Conservation (phyloP, 1,140 invertebrate genomes). For the Zophobas morio region DNA sequence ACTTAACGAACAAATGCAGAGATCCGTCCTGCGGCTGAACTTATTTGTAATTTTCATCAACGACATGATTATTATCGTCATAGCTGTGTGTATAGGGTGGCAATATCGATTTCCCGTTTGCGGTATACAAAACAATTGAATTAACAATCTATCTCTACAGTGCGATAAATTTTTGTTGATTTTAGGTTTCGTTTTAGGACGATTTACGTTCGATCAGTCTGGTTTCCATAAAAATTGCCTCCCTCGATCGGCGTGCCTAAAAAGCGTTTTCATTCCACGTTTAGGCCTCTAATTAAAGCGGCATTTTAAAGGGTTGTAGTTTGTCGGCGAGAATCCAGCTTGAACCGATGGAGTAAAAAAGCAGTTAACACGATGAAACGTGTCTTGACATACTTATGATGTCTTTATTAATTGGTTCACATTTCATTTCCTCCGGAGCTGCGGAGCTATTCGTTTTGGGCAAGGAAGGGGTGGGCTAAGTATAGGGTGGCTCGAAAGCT, state of each 20-base stretch:
- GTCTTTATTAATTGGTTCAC: slow-evolving; percentile 51
- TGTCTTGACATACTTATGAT: slow-evolving; percentile 46
- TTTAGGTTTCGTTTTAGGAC: slow-evolving; percentile 21
- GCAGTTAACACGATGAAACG: slow-evolving; percentile 31
- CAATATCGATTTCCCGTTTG: not conserved
- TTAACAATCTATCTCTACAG: slow-evolving; percentile 24
- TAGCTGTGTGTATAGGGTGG: too few species aligned
- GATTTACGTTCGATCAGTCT: slow-evolving; percentile 8
- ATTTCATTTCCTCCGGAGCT: slow-evolving; percentile 39
- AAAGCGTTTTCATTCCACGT: not conserved
- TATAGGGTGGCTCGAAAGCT: slow-evolving; percentile 40
- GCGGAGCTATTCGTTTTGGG: slow-evolving; percentile 47
- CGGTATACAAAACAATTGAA: slow-evolving; percentile 5
- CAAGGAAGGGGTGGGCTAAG: slow-evolving; percentile 32
- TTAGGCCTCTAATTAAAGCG: slow-evolving; percentile 1
- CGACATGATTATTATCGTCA: too few species aligned
- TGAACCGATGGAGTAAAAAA: slow-evolving; percentile 14
- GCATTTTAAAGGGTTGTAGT: not conserved
- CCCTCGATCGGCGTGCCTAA: not conserved
- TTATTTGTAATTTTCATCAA: too few species aligned
- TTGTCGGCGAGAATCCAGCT: not conserved
- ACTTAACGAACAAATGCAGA: too few species aligned
- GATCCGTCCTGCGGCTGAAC: too few species aligned
- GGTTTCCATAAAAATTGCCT: slow-evolving; percentile 13
- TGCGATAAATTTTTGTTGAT: slow-evolving; percentile 30